Percentiles rank a stretch among this genome's conserved stretches.
phyloP scores from a whole-genome alignment of 2,888 invertebrate genomes.

The Nemurella pictetii region DNA sequence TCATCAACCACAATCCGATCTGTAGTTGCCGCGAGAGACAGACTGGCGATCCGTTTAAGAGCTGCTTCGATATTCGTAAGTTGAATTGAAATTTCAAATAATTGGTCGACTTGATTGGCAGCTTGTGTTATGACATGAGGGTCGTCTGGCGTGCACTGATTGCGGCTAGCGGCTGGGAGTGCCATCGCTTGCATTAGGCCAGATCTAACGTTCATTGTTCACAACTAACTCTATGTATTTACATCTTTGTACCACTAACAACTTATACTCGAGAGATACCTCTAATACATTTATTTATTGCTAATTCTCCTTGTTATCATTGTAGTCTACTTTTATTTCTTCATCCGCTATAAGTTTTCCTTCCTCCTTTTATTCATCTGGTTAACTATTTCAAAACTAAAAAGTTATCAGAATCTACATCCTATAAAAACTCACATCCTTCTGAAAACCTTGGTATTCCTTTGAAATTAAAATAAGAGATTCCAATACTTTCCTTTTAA shows the following conservation, averaged over 20 bases:
- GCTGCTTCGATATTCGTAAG: conserved; percentile 53
- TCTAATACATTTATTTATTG: not conserved
- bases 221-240: not conserved
- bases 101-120: not conserved
- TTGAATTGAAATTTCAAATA: too few species aligned
- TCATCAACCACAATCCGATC: conserved; percentile 80
- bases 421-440: too few species aligned
- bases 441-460: too few species aligned
- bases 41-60: conserved; percentile 79
- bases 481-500: too few species aligned
- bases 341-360: not conserved
- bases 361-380: too few species aligned
- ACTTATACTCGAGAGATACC: not conserved
- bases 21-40: conserved; percentile 73
- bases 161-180: not conserved
- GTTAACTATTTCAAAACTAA: too few species aligned
- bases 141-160: too few species aligned
- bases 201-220: not conserved
- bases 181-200: too few species aligned
- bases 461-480: too few species aligned
- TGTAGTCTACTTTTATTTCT: conserved; percentile 16
- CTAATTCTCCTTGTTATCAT: not conserved
- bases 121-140: not conserved
- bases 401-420: too few species aligned
- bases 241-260: not conserved